Percentiles rank a stretch among this genome's conserved stretches.
Evolutionary conservation across 2,888 invertebrate genomes (phyloP).

Genomic region (Trachelus troglodyta): DNA sequence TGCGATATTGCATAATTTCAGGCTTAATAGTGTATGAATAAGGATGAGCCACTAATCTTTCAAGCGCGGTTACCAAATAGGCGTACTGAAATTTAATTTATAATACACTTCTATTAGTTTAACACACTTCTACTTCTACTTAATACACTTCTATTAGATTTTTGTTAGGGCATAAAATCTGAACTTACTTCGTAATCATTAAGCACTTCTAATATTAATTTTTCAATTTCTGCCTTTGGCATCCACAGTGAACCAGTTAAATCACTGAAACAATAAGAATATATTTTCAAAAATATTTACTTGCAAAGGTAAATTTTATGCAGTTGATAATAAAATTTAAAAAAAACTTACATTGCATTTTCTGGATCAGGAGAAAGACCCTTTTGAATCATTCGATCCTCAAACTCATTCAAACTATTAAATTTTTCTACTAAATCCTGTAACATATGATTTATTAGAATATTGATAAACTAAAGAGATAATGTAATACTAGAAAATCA

Average conservation of each 20-base stretch:
- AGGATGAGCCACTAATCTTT: constrained; percentile 77
- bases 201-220: constrained; percentile 74
- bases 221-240: constrained; percentile 75
- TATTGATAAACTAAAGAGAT: not conserved
- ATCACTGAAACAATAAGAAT: constrained; percentile 64
- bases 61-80: constrained; percentile 78
- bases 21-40: constrained; percentile 78
- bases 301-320: constrained; percentile 23
- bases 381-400: constrained; percentile 77
- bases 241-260: constrained; percentile 74
- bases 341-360: constrained; percentile 69
- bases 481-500: constrained; percentile 2
- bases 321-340: not conserved
- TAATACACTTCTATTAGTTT: not conserved
- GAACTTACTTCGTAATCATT: constrained; percentile 70
- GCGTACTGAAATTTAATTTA: constrained; percentile 69
- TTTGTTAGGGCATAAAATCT: not conserved
- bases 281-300: constrained; percentile 61
- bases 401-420: constrained; percentile 74
- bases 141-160: not conserved
- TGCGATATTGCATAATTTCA: constrained; percentile 79
- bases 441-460: constrained; percentile 23
- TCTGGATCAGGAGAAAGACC: constrained; percentile 72
- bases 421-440: constrained; percentile 79
- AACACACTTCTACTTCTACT: too few species aligned